phyloP scores from a whole-genome alignment of 1,140 invertebrate species.

The Druon quercuslanigerum region DNA sequence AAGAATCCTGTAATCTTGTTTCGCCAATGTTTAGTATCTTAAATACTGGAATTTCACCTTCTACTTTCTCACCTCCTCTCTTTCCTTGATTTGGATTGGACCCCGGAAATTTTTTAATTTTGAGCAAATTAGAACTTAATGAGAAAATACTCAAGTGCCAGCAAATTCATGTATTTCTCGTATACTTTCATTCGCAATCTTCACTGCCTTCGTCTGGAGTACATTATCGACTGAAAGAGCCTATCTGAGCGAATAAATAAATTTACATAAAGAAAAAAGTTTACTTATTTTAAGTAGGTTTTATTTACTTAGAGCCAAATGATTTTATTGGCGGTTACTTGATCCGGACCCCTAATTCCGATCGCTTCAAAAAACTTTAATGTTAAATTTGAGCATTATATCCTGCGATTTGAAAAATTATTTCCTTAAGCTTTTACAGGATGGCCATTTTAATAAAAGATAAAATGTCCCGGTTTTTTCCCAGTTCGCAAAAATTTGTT shows the following conservation, averaged over 20 bases:
- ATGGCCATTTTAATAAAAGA: too few species aligned
- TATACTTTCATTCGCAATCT: constrained; percentile 14
- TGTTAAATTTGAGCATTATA: too few species aligned
- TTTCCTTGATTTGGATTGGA: not conserved
- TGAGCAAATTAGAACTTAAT: not conserved
- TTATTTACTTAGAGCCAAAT: constrained; percentile 14
- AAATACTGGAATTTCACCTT: constrained; percentile 59
- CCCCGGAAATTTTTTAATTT: not conserved
- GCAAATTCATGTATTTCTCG: constrained; percentile 25
- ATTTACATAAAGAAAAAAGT: constrained; percentile 10
- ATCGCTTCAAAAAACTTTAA: too few species aligned
- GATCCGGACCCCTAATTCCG: too few species aligned
- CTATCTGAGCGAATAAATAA: constrained; percentile 27
- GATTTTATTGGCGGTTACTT: constrained; percentile 31
- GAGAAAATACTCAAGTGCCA: constrained; percentile 12
- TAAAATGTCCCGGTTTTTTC: too few species aligned
- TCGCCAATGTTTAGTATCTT: constrained; percentile 65
- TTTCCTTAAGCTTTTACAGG: too few species aligned
- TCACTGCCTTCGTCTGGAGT: constrained; percentile 19
- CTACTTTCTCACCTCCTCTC: not conserved
- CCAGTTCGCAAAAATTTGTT: too few species aligned
- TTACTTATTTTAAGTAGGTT: not conserved
- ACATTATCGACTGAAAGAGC: constrained; percentile 28
- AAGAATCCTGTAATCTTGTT: constrained; percentile 67
- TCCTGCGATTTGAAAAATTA: too few species aligned